These are phyloP conservation scores for Stegana nigrithorax DNA, from an alignment of 2,888 invertebrate genomes.

Conservation along the genomic window DNA sequence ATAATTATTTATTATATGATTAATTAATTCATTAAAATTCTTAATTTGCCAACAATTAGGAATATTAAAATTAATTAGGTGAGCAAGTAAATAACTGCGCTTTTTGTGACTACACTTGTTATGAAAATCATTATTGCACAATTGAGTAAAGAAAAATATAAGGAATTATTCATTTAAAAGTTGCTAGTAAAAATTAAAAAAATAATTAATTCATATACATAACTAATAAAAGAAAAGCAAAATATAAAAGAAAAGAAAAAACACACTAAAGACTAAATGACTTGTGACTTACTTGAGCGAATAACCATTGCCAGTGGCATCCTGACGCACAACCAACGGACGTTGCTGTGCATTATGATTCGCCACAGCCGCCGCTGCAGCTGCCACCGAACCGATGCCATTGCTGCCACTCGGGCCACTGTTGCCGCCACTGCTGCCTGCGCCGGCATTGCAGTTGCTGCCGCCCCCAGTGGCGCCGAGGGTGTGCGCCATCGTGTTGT, in stretches of 20 bases:
- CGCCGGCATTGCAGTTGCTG: constrained; percentile 17
- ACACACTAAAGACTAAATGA: constrained; percentile 12
- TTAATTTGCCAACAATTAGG: too few relatives aligned
- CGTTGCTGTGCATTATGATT: constrained; percentile 67
- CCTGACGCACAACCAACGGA: constrained; percentile 77
- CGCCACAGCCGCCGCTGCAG: constrained; percentile 42
- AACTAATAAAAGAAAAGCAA: constrained; percentile 27
- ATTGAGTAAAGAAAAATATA: too few relatives aligned
- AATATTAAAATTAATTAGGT: too few relatives aligned
- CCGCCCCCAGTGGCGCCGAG: constrained; percentile 33
- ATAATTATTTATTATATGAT: too few relatives aligned
- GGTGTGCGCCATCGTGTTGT: constrained; percentile 42
- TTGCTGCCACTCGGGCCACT: constrained; percentile 47
- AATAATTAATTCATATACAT: background rate
- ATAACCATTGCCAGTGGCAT: constrained; percentile 79
- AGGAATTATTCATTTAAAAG: too few relatives aligned
- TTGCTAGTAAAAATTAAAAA: background rate
- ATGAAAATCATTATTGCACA: too few relatives aligned
- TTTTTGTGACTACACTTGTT: too few relatives aligned
- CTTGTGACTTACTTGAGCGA: constrained; percentile 81
- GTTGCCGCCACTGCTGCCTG: constrained; percentile 26
- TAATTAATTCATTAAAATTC: too few relatives aligned
- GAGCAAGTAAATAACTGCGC: too few relatives aligned
- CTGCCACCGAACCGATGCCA: constrained; percentile 52
- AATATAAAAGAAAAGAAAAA: background rate